Evolutionary conservation across 1,140 invertebrate species (phyloP).

Genomic region (Trichonephila inaurata): DNA sequence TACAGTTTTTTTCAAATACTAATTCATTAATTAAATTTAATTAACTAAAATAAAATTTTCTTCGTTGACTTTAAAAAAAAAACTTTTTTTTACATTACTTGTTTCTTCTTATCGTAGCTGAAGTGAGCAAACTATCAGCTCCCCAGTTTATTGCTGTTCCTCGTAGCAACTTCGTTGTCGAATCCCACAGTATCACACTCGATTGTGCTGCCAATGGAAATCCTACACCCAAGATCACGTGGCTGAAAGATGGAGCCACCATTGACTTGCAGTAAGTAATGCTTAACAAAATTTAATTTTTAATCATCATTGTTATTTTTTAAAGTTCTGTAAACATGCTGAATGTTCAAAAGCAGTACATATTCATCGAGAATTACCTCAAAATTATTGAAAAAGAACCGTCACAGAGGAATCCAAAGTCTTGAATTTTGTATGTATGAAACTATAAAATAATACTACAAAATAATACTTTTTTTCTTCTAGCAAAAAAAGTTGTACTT

Average conservation of each 20-base stretch:
- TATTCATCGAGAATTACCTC: too few relatives aligned
- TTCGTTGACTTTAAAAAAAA: too few relatives aligned
- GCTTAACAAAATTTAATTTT: background rate
- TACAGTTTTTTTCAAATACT: too few relatives aligned
- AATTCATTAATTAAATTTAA: too few relatives aligned
- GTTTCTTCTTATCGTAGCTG: conserved; percentile 50
- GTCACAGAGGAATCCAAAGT: too few relatives aligned
- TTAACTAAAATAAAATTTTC: too few relatives aligned
- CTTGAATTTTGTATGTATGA: too few relatives aligned
- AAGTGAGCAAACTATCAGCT: conserved; percentile 77
- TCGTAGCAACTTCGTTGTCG: conserved; percentile 83
- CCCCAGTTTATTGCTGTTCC: conserved; percentile 83
- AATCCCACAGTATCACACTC: conserved; percentile 88
- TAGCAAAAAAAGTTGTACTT: too few relatives aligned
- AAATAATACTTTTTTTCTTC: too few relatives aligned
- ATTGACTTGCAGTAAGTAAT: conserved; percentile 86
- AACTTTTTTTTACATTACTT: too few relatives aligned
- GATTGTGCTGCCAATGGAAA: conserved; percentile 95
- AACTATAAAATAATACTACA: too few relatives aligned
- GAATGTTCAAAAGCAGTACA: background rate
- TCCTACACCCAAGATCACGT: conserved; percentile 91
- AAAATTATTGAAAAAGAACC: too few relatives aligned
- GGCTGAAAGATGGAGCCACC: conserved; percentile 94
- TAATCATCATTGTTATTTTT: background rate
- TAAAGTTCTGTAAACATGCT: background rate